Conservation (phyloP, 2,113 vertebrate genomes). For the Pandion haliaetus region DNA sequence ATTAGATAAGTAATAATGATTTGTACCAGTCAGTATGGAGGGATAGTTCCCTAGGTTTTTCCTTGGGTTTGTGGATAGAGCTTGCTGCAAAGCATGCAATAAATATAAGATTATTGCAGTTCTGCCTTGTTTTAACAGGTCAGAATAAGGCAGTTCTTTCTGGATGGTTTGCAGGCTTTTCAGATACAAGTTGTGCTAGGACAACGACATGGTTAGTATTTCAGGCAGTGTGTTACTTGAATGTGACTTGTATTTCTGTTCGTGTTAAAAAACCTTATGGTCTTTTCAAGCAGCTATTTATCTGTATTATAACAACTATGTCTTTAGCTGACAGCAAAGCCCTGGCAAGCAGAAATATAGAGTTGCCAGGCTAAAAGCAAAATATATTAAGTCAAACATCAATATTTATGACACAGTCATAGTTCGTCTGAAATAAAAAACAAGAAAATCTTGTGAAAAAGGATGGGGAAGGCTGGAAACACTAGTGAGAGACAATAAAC, state of each 20-base stretch:
- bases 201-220: slow-evolving; percentile 53
- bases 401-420: slow-evolving; percentile 40
- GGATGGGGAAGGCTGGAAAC: neutral
- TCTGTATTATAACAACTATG: slow-evolving; percentile 37
- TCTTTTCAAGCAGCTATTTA: slow-evolving; percentile 52
- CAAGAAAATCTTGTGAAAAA: slow-evolving; percentile 25
- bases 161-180: slow-evolving; percentile 60
- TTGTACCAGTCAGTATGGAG: slow-evolving; percentile 42
- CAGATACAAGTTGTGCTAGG: slow-evolving; percentile 46
- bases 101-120: slow-evolving; percentile 58
- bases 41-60: slow-evolving; percentile 47
- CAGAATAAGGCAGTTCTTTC: slow-evolving; percentile 60
- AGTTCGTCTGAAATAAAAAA: slow-evolving; percentile 19
- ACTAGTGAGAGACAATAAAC: neutral
- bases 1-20: slow-evolving; percentile 64
- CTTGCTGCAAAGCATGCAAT: slow-evolving; percentile 38
- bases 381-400: slow-evolving; percentile 30
- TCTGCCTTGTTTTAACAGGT: slow-evolving; percentile 66
- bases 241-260: slow-evolving; percentile 65
- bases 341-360: neutral
- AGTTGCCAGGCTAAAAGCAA: slow-evolving; percentile 12
- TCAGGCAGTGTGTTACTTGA: slow-evolving; percentile 45
- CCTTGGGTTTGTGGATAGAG: slow-evolving; percentile 46
- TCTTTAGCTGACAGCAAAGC: slow-evolving; percentile 34
- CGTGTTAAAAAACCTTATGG: slow-evolving; percentile 23